Conservation (phyloP, 2,113 vertebrate genomes). For the Passerina amoena region DNA sequence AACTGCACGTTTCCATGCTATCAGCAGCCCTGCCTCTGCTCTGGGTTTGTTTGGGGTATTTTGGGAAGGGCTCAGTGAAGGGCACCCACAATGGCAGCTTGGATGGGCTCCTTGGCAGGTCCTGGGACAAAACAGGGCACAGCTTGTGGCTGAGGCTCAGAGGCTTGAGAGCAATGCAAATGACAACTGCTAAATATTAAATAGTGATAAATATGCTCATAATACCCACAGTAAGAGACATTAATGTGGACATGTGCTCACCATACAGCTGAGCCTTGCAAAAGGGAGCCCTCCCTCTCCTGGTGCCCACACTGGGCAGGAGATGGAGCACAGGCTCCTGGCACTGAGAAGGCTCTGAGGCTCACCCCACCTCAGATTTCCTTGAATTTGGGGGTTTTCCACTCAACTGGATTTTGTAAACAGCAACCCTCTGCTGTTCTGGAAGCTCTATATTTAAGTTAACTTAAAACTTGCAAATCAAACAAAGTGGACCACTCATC, state of each 20-base stretch:
- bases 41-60: fast-evolving
- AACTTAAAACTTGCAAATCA: background rate
- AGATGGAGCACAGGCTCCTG: background rate
- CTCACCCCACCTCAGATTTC: background rate
- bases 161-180: background rate
- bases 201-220: background rate
- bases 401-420: background rate
- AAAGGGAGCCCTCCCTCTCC: background rate
- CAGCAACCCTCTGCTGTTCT: background rate
- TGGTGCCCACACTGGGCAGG: background rate
- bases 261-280: background rate
- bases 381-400: background rate
- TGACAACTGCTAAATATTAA: background rate
- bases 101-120: background rate
- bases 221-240: background rate
- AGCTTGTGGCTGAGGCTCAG: background rate
- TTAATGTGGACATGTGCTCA: background rate
- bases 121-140: background rate
- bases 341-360: background rate
- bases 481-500: background rate
- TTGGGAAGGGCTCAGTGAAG: background rate
- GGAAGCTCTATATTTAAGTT: background rate
- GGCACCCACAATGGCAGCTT: fast-evolving
- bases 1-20: fast-evolving
- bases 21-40: background rate